These are phyloP conservation scores for Thrips palmi DNA, from an alignment of 1,140 invertebrate species.

Conservation along the genomic window DNA sequence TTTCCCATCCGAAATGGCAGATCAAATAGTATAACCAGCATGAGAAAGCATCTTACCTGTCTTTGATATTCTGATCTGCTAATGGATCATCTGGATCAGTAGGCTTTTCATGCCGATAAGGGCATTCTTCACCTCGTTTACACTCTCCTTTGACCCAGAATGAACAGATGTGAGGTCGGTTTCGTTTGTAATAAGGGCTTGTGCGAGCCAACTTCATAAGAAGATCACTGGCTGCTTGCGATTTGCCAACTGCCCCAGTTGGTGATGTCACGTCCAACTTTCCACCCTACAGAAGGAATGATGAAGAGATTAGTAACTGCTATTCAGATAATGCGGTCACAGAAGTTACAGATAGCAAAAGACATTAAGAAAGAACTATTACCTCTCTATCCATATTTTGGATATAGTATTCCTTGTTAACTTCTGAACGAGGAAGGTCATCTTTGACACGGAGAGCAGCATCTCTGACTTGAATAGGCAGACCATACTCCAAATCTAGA, in stretches of 20 bases:
- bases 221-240: slow-evolving; percentile 69
- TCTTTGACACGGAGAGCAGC: slow-evolving; percentile 88
- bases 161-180: slow-evolving; percentile 96
- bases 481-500: slow-evolving; percentile 91
- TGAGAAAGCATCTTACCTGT: slow-evolving; percentile 32
- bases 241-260: slow-evolving; percentile 40
- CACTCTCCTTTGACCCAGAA: slow-evolving; percentile 99
- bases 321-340: background rate
- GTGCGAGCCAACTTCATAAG: slow-evolving; percentile 88
- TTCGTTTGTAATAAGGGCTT: slow-evolving; percentile 96
- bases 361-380: slow-evolving; percentile 13
- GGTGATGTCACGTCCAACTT: slow-evolving; percentile 20
- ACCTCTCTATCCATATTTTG: slow-evolving; percentile 82
- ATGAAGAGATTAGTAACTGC: slow-evolving; percentile 1
- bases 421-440: slow-evolving; percentile 89
- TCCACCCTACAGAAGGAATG: slow-evolving; percentile 20
- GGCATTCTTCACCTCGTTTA: slow-evolving; percentile 96
- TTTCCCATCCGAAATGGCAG: background rate
- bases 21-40: background rate
- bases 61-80: slow-evolving; percentile 98
- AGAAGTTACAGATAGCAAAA: slow-evolving; percentile 4
- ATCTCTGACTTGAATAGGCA: slow-evolving; percentile 90
- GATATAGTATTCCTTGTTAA: slow-evolving; percentile 98
- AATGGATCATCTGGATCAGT: slow-evolving; percentile 98
- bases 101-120: slow-evolving; percentile 97